A percentile compares a stretch with the other conserved stretches of the same genome.
Evolutionary conservation across 2,888 invertebrate genomes (phyloP).

Genomic region (Pogonocherus hispidulus): DNA sequence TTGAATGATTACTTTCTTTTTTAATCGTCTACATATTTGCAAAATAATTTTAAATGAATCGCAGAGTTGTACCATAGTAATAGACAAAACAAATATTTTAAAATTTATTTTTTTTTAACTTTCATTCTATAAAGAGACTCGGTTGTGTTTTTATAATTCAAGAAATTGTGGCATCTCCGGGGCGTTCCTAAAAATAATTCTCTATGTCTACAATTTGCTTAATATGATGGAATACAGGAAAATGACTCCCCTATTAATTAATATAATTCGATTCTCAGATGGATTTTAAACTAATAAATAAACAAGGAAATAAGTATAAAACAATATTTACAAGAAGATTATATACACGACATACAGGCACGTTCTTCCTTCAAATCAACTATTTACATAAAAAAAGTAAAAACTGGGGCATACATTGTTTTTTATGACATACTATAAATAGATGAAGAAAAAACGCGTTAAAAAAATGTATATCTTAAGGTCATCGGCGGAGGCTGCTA

Average conservation of each 20-base stretch:
- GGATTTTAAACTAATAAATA: constrained; percentile 1
- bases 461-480: no score
- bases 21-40: no score
- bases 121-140: no score
- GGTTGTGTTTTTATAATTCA: no score
- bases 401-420: no score
- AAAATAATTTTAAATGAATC: no score
- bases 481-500: not conserved
- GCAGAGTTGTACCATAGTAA: no score
- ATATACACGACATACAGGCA: not conserved
- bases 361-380: not conserved
- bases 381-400: not conserved
- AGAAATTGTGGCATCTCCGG: no score
- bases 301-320: constrained; percentile 1
- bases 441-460: not conserved
- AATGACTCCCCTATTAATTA: not conserved
- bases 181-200: not conserved
- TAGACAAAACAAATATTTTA: no score
- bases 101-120: no score
- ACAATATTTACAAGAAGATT: not conserved
- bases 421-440: not conserved
- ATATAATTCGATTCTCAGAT: not conserved
- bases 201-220: not conserved
- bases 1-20: no score
- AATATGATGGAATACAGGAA: not conserved